Evolutionary conservation across 2,113 vertebrate species (phyloP).

Genomic region (Sylvietta virens): DNA sequence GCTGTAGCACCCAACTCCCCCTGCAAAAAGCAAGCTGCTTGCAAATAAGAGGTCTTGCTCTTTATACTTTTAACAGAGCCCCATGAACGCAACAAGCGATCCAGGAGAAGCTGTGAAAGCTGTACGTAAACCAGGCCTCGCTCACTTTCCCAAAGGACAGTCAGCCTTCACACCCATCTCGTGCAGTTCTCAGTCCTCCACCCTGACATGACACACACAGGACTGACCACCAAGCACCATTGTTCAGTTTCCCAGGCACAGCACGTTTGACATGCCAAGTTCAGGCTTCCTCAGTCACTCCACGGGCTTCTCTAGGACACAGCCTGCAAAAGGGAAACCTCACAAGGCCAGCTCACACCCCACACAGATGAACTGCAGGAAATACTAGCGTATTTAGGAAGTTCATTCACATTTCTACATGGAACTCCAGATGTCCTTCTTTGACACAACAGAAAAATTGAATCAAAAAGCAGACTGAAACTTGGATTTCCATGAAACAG

Average conservation of each 20-base stretch:
- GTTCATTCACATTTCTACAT: background rate
- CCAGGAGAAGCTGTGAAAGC: background rate
- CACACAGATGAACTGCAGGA: background rate
- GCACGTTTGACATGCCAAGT: accelerated
- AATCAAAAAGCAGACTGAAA: background rate
- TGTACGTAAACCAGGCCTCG: background rate
- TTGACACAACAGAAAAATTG: background rate
- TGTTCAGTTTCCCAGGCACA: background rate
- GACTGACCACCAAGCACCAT: accelerated
- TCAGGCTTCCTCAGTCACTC: background rate
- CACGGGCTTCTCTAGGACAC: background rate
- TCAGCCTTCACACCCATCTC: background rate
- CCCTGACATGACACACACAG: background rate
- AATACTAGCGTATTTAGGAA: background rate
- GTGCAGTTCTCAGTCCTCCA: background rate
- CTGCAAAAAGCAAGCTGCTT: background rate
- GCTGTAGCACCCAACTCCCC: background rate
- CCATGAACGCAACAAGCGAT: background rate
- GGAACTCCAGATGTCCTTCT: background rate
- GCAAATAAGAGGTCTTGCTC: background rate
- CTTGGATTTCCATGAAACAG: background rate
- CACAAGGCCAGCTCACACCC: background rate
- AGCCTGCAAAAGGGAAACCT: background rate
- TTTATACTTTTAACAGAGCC: background rate
- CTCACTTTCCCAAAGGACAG: background rate